phyloP scores from a whole-genome alignment of 2,113 vertebrate species.

The Nematolebias whitei region DNA sequence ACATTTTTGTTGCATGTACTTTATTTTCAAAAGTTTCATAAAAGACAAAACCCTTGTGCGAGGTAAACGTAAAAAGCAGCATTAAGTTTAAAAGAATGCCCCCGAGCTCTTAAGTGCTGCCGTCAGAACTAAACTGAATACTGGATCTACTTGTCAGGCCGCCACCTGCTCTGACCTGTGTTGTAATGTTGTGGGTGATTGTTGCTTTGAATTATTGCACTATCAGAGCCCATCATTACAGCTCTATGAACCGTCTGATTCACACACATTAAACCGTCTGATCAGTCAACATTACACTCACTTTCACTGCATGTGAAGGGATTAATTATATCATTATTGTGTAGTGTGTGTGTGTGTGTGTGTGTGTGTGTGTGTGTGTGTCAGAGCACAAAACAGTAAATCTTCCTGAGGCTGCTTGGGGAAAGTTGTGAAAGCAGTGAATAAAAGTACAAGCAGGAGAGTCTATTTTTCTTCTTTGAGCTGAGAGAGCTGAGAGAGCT shows the following conservation, averaged over 20 bases:
- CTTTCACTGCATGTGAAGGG: conserved; percentile 1
- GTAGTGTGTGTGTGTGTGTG: conserved; percentile 11
- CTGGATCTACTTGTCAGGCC: not conserved
- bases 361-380: too few species aligned
- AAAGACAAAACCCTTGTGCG: not conserved
- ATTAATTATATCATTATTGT: conserved; percentile 8
- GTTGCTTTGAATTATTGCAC: not conserved
- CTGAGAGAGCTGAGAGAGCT: too few species aligned
- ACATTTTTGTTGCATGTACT: too few species aligned
- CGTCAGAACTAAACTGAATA: not conserved
- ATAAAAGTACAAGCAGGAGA: conserved; percentile 38
- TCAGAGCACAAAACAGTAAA: not conserved
- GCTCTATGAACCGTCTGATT: not conserved
- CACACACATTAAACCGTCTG: not conserved
- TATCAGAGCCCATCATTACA: not conserved
- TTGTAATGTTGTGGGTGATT: not conserved
- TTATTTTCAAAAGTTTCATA: not conserved
- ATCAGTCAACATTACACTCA: not conserved
- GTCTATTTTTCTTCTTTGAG: conserved; percentile 15
- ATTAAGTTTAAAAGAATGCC: not conserved
- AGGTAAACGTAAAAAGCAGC: not conserved
- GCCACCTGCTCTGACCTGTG: not conserved
- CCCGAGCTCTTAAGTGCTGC: not conserved
- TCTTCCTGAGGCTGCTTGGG: conserved; percentile 12
- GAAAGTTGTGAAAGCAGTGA: conserved; percentile 7